These are phyloP conservation scores for Druon quercuslanigerum DNA, from an alignment of 1,140 invertebrate species.

Conservation along the genomic window DNA sequence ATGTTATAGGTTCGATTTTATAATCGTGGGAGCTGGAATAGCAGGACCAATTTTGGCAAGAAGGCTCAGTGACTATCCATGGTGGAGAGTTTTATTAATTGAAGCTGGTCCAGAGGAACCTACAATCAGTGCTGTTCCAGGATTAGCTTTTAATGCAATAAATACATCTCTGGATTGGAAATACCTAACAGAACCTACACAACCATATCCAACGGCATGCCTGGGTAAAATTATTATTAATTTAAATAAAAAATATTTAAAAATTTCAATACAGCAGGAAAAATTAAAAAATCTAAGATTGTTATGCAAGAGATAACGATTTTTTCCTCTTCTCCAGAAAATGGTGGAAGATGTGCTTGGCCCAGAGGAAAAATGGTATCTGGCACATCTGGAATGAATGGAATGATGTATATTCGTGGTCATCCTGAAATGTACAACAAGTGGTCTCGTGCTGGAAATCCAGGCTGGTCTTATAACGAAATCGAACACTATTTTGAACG, in stretches of 20 bases:
- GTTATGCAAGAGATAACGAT: constrained; percentile 37
- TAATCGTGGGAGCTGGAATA: constrained; percentile 78
- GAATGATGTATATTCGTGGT: constrained; percentile 87
- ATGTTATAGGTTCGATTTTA: constrained; percentile 74
- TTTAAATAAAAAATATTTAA: not conserved
- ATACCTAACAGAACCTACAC: constrained; percentile 78
- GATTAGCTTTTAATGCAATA: constrained; percentile 77
- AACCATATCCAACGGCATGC: constrained; percentile 72
- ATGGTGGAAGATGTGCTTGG: constrained; percentile 81
- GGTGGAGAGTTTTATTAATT: constrained; percentile 75
- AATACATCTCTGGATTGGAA: constrained; percentile 80
- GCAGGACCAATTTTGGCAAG: constrained; percentile 82
- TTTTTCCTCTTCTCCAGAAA: constrained; percentile 66
- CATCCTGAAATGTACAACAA: constrained; percentile 84
- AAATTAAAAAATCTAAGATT: too few species aligned
- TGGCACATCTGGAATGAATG: constrained; percentile 85
- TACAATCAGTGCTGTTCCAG: constrained; percentile 81
- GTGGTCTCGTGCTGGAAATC: constrained; percentile 85
- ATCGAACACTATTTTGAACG: constrained; percentile 79
- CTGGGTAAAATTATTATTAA: constrained; percentile 56
- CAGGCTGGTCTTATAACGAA: constrained; percentile 91
- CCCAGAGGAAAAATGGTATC: constrained; percentile 84
- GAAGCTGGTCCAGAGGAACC: constrained; percentile 88
- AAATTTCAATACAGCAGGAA: not conserved
- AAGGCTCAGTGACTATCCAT: constrained; percentile 67